Conservation (phyloP, 2,888 invertebrate species). For the Nomada ferruginata region DNA sequence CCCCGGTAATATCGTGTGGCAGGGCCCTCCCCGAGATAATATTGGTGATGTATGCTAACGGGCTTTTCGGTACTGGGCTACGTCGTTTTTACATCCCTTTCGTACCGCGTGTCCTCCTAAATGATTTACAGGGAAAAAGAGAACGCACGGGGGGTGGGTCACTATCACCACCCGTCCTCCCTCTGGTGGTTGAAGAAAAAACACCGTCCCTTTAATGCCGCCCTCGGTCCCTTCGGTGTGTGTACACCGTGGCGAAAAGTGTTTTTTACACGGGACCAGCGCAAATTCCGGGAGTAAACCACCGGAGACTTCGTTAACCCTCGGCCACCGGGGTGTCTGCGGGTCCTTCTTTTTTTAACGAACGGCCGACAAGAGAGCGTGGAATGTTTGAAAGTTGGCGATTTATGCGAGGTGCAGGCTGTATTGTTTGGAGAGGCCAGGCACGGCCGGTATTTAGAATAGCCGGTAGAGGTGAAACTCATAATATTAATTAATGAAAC, state of each 20-base stretch:
- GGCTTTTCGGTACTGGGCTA: constrained; percentile 72
- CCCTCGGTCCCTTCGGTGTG: neutral
- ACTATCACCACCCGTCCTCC: constrained; percentile 38
- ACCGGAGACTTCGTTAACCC: constrained; percentile 61
- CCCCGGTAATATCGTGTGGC: constrained; percentile 80
- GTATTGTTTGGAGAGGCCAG: constrained; percentile 35
- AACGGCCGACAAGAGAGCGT: constrained; percentile 3
- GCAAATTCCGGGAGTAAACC: constrained; percentile 58
- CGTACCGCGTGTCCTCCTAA: constrained; percentile 64
- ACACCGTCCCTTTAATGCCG: constrained; percentile 61
- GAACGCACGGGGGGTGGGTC: constrained; percentile 46
- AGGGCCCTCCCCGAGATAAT: constrained; percentile 78
- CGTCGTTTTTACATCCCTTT: constrained; percentile 68
- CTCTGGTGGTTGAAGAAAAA: constrained; percentile 37
- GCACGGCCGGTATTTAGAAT: constrained; percentile 37
- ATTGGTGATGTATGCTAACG: constrained; percentile 82
- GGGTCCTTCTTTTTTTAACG: neutral
- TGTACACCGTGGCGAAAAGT: constrained; percentile 55
- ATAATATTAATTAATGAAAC: constrained; percentile 52
- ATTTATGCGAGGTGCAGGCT: constrained; percentile 48
- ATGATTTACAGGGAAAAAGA: constrained; percentile 74
- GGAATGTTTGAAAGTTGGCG: constrained; percentile 59
- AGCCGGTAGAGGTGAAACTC: constrained; percentile 34
- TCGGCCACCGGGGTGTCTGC: constrained; percentile 17
- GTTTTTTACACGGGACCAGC: constrained; percentile 51